Evolutionary conservation across 2,113 vertebrate genomes (phyloP).

Genomic region (Sapayoa aenigma): DNA sequence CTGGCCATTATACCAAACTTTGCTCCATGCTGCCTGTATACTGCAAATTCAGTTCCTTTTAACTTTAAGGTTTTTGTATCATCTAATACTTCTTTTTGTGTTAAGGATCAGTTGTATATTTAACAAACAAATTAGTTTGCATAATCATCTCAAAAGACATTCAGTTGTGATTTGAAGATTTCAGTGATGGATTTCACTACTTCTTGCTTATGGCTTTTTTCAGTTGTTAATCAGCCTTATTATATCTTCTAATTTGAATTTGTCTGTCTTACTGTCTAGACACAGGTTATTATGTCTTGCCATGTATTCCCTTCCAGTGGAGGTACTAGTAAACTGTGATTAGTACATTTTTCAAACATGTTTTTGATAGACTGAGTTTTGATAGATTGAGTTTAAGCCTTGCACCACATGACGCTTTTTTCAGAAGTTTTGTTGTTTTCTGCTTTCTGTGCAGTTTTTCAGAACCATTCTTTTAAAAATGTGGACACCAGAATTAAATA

Average conservation of each 20-base stretch:
- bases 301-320: background rate
- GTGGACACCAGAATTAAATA: background rate
- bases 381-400: background rate
- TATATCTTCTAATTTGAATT: background rate
- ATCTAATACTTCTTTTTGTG: background rate
- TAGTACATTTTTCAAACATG: background rate
- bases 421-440: background rate
- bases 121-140: background rate
- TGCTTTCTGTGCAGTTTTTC: background rate
- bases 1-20: background rate
- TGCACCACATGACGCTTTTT: background rate
- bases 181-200: background rate
- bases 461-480: background rate
- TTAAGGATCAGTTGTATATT: background rate
- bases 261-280: background rate
- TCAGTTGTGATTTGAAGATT: background rate
- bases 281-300: background rate
- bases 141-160: background rate
- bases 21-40: background rate
- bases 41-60: background rate
- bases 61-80: background rate
- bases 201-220: background rate
- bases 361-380: background rate
- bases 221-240: background rate
- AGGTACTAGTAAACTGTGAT: background rate